Evolutionary conservation across 2,888 invertebrate genomes (phyloP).

Genomic region (Drepanosiphum platanoidis): DNA sequence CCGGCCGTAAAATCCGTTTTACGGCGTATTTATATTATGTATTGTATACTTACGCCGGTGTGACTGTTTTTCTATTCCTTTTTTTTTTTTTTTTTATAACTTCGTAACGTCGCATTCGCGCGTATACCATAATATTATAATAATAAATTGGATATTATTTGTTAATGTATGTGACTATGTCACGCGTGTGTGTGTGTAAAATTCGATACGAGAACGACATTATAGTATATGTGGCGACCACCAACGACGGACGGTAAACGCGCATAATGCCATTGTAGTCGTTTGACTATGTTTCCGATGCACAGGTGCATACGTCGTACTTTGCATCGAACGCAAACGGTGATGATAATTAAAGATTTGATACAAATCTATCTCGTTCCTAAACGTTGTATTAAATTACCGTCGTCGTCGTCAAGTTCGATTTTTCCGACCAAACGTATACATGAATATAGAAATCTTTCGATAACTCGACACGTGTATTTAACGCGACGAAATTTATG

Average conservation of each 20-base stretch:
- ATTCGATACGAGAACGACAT: neutral
- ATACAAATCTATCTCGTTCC: no score
- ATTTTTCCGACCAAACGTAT: no score
- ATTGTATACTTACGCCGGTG: neutral
- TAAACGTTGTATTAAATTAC: no score
- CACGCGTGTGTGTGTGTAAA: neutral
- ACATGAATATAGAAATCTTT: no score
- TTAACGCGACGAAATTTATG: no score
- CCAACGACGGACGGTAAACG: neutral
- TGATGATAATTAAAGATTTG: no score
- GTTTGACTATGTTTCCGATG: neutral
- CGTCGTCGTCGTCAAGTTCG: no score
- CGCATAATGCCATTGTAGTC: neutral
- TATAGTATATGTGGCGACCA: neutral
- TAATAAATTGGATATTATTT: neutral
- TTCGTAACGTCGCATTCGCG: neutral
- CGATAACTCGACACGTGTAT: no score
- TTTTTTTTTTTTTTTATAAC: neutral
- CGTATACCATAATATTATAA: neutral
- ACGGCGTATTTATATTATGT: neutral
- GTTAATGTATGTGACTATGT: neutral
- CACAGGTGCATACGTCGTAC: no score
- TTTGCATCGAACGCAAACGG: no score
- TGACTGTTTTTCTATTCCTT: neutral
- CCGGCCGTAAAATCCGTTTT: constrained; percentile 20